These are phyloP conservation scores for Drosophila neoperkinsi DNA, from an alignment of 2,888 invertebrate species.

Conservation along the genomic window DNA sequence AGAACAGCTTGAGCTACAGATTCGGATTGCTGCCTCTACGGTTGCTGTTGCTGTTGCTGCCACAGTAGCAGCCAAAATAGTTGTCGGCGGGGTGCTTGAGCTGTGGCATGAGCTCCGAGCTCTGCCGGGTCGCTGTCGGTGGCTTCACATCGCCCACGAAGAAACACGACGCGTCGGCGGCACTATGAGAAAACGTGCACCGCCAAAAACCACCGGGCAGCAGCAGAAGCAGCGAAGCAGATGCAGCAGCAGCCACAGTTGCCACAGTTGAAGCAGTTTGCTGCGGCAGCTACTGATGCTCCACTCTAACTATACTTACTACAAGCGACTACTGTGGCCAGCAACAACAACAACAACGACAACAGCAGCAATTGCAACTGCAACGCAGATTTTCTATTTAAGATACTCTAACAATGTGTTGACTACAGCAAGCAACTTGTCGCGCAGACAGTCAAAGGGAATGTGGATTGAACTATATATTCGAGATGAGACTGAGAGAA, in stretches of 20 bases:
- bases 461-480: neutral
- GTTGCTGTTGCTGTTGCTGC: slow-evolving; percentile 39
- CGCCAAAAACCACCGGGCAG: slow-evolving; percentile 49
- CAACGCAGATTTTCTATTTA: slow-evolving; percentile 43
- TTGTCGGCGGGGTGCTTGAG: slow-evolving; percentile 38
- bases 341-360: slow-evolving; percentile 32
- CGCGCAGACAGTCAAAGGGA: too few relatives aligned
- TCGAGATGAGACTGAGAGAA: neutral
- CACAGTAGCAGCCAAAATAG: slow-evolving; percentile 78
- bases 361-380: slow-evolving; percentile 13
- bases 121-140: slow-evolving; percentile 22
- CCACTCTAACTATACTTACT: slow-evolving; percentile 12
- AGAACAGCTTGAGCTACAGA: slow-evolving; percentile 13
- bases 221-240: slow-evolving; percentile 8
- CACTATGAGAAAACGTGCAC: slow-evolving; percentile 71
- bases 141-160: slow-evolving; percentile 74
- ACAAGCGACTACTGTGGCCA: slow-evolving; percentile 32
- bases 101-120: slow-evolving; percentile 3
- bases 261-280: slow-evolving; percentile 17
- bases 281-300: slow-evolving; percentile 20
- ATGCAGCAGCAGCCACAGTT: neutral
- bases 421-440: slow-evolving; percentile 11
- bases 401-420: slow-evolving; percentile 23
- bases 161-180: slow-evolving; percentile 75
- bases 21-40: slow-evolving; percentile 3